phyloP scores from a whole-genome alignment of 2,888 invertebrate genomes.

The Acanthococcus lagerstroemiae region DNA sequence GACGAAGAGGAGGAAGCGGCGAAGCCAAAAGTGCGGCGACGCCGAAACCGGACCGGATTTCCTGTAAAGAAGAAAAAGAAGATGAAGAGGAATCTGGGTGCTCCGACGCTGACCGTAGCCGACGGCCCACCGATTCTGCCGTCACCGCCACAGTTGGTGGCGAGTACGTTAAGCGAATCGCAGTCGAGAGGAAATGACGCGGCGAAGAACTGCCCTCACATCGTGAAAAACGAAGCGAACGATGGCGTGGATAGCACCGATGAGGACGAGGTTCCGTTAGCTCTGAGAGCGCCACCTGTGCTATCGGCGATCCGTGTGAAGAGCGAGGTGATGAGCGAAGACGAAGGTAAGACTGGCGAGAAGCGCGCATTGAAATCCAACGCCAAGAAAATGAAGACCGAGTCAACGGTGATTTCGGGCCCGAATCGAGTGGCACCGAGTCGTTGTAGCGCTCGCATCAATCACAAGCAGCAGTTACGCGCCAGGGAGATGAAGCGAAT shows the following conservation, averaged over 20 bases:
- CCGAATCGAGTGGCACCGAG: neutral
- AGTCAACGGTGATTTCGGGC: neutral
- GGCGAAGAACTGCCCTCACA: neutral
- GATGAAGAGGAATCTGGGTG: conserved; percentile 42
- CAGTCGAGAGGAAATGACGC: neutral
- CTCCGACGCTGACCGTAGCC: neutral
- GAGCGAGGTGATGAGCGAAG: neutral
- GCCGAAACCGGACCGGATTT: conserved; percentile 78
- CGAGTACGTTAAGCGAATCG: too few relatives aligned
- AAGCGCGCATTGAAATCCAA: neutral
- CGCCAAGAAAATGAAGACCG: neutral
- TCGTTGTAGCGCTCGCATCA: conserved; percentile 14
- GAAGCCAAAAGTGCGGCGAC: conserved; percentile 48
- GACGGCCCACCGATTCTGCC: too few relatives aligned
- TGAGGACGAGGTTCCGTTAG: neutral
- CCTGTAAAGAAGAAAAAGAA: conserved; percentile 75
- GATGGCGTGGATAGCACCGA: neutral
- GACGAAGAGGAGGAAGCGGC: conserved; percentile 27
- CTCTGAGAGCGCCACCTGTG: neutral
- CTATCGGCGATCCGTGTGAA: neutral
- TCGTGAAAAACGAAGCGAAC: conserved; percentile 8
- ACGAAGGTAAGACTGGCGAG: neutral
- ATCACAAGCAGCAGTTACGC: conserved; percentile 11
- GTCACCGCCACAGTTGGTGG: too few relatives aligned
- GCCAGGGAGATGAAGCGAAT: conserved; percentile 7